Base-by-base conservation (phyloP, 2,797 vertebrate genomes). In the Poecile montanus region DNA sequence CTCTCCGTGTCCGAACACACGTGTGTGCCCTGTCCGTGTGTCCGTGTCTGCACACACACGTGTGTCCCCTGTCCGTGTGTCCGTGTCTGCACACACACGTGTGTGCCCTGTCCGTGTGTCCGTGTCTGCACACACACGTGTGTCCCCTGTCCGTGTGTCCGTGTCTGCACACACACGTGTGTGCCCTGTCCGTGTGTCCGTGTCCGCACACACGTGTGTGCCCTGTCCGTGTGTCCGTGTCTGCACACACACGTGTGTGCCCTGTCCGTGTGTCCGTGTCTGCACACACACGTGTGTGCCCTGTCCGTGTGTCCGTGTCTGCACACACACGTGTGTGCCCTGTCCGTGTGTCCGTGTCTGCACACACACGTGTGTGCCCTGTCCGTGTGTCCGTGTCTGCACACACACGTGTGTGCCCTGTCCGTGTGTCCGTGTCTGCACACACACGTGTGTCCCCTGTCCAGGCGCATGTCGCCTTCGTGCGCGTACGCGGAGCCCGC, bases 341-440 rank as follows among this genome's bases (percentile, higher is more conserved):
- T 0, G 36, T 13, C 27, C 36, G 36, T 38, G 36, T 38, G 36
- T 38, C 36, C 9, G 12, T 62, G 13, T 30, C 6, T 29, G 58
- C 58, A 29, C 58, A 61, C 36, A 40, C 25, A 38, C 36, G 26
- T 13, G 34, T 60, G 40, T 23, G 25, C 34, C 36, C 58, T 1
- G 14, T 15, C 56, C 14, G 4, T 40, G 38, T 29, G 38, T 38
- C 38, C 38, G 38, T 38, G 11, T 38, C 26, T 42, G 38, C 60
- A 42, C 38, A 61, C 61, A 42, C 40, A 38, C 38, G 60, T 8
- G 38, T 61, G 58, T 63, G 12, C 58, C 26, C 36, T 0, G 26
- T 13, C 58, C 17, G 1, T 40, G 13, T 36, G 36, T 36, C 17
- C 17, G 1, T 40, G 9, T 61, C 9, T 14, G 1, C 11, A 19